Conservation (phyloP, 2,888 invertebrate genomes). For the Cylloceria caligata region DNA sequence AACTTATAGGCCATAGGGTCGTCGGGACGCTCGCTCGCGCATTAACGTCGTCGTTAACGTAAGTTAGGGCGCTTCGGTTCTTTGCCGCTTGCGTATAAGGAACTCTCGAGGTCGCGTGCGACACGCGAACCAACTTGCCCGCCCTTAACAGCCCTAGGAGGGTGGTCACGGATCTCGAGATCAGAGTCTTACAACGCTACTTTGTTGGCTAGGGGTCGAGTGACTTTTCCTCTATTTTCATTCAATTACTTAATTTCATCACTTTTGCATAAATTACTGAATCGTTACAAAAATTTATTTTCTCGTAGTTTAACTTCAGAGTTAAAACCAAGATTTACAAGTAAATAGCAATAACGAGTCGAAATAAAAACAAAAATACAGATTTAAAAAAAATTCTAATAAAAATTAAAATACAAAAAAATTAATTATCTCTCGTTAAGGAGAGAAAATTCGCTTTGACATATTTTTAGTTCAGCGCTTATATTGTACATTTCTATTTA, state of each 20-base stretch:
- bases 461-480: too few species aligned
- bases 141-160: constrained; percentile 59
- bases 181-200: constrained; percentile 32
- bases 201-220: constrained; percentile 14
- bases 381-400: too few species aligned
- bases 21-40: constrained; percentile 67
- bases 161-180: constrained; percentile 59
- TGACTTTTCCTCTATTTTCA: not conserved
- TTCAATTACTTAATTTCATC: constrained; percentile 2
- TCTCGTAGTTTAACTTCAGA: too few species aligned
- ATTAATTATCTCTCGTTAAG: too few species aligned
- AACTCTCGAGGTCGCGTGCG: constrained; percentile 62
- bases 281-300: too few species aligned
- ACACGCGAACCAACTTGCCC: constrained; percentile 63
- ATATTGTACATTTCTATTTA: not conserved
- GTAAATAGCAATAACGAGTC: too few species aligned
- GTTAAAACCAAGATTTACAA: too few species aligned
- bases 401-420: too few species aligned
- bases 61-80: constrained; percentile 67
- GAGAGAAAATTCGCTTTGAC: too few species aligned
- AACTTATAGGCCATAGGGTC: constrained; percentile 38
- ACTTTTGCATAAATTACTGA: not conserved
- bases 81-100: constrained; percentile 29
- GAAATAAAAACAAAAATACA: too few species aligned
- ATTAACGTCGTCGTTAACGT: constrained; percentile 74